Evolutionary conservation across 2,113 vertebrate genomes (phyloP).

Genomic region (Leucosticte australis): DNA sequence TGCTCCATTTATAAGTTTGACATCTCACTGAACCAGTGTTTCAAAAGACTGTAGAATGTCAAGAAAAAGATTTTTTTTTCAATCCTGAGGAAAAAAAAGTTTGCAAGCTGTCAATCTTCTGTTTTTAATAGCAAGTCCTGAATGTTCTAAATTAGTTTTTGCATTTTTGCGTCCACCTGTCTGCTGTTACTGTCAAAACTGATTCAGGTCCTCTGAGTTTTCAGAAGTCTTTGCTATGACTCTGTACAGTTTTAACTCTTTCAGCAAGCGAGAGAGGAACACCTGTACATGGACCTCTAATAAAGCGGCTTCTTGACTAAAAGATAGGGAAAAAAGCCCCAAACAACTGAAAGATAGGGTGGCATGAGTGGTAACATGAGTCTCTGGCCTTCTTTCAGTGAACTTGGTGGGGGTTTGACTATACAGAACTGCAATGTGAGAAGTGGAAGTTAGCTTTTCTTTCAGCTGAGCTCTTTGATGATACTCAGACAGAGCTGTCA

Average conservation of each 20-base stretch:
- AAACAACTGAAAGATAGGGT: background rate
- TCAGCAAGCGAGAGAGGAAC: background rate
- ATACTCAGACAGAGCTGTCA: background rate
- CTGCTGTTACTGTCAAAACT: background rate
- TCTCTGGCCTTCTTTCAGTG: background rate
- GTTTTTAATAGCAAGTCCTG: background rate
- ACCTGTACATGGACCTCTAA: background rate
- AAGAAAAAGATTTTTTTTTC: background rate
- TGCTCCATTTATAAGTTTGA: background rate
- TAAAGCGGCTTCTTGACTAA: background rate
- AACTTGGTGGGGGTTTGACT: accelerated
- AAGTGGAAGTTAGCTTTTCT: background rate
- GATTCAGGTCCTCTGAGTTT: background rate
- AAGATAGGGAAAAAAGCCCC: accelerated
- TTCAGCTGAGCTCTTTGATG: background rate
- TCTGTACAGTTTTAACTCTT: background rate
- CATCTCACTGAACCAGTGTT: background rate
- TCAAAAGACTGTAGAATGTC: background rate
- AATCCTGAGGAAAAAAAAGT: background rate
- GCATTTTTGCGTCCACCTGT: background rate
- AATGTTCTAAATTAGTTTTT: background rate
- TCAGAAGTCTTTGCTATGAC: background rate
- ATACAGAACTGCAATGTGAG: background rate
- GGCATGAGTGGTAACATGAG: accelerated
- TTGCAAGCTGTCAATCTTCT: background rate